phyloP scores from a whole-genome alignment of 1,140 invertebrate species.

The Drosophila grimshawi region DNA sequence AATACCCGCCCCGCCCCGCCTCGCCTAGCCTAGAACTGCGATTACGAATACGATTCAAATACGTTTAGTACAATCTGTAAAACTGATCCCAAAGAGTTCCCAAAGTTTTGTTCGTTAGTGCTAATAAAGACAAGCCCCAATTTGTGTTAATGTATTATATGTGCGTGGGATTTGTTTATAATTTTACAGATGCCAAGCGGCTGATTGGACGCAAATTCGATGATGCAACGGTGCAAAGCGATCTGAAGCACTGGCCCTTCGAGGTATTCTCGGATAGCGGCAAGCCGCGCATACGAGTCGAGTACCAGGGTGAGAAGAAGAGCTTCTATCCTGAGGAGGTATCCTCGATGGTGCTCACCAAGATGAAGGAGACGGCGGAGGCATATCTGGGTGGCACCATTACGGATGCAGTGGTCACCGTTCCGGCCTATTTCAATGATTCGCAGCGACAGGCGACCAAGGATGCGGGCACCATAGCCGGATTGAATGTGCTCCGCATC shows the following conservation, averaged over 20 bases:
- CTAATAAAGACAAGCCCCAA: slow-evolving; percentile 34
- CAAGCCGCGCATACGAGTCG: slow-evolving; percentile 94
- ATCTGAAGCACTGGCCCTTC: slow-evolving; percentile 99
- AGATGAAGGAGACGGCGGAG: slow-evolving; percentile 98
- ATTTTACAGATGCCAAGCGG: slow-evolving; percentile 95
- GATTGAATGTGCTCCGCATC: slow-evolving; percentile 93
- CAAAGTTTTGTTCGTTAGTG: slow-evolving; percentile 33
- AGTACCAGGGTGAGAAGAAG: slow-evolving; percentile 95
- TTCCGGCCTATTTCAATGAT: slow-evolving; percentile 96
- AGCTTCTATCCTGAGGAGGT: slow-evolving; percentile 96
- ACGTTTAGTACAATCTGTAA: slow-evolving; percentile 26
- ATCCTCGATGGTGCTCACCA: slow-evolving; percentile 94
- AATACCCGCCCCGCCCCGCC: slow-evolving; percentile 23
- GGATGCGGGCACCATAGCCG: slow-evolving; percentile 94
- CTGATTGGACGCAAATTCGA: slow-evolving; percentile 97
- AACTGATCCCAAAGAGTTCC: not conserved
- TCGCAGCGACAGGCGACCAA: slow-evolving; percentile 96
- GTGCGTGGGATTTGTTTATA: slow-evolving; percentile 36
- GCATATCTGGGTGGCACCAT: slow-evolving; percentile 95
- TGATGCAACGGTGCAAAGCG: slow-evolving; percentile 94
- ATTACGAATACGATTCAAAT: slow-evolving; percentile 18
- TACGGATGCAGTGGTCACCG: slow-evolving; percentile 95
- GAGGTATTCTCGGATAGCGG: slow-evolving; percentile 92
- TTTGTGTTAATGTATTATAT: slow-evolving; percentile 17
- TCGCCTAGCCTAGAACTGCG: slow-evolving; percentile 45